Evolutionary conservation across 2,113 vertebrate genomes (phyloP).

Genomic region (Trogon melanurus): DNA sequence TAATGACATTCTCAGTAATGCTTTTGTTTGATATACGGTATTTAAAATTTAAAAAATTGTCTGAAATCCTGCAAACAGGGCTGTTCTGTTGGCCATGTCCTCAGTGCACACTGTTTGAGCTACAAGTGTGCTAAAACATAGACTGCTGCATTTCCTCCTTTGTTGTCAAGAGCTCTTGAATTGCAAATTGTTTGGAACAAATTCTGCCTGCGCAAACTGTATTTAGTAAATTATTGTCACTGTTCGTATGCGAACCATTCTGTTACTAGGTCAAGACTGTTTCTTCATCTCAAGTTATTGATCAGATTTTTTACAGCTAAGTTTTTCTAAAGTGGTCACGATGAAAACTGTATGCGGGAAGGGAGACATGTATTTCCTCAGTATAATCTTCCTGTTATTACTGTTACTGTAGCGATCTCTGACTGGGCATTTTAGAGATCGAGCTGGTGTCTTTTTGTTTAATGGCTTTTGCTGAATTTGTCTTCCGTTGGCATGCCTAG

Average conservation of each 20-base stretch:
- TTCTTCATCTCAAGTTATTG: neutral
- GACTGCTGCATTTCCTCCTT: neutral
- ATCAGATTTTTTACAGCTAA: neutral
- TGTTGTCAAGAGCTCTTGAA: neutral
- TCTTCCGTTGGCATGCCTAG: neutral
- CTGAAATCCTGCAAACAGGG: neutral
- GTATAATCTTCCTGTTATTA: neutral
- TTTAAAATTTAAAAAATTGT: neutral
- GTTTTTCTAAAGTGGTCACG: neutral
- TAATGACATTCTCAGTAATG: neutral
- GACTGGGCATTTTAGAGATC: neutral
- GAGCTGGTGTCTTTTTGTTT: neutral
- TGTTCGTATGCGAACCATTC: neutral
- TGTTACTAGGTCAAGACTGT: neutral
- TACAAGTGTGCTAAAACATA: neutral
- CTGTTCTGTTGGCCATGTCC: neutral
- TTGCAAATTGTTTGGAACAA: neutral
- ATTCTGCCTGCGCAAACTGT: neutral
- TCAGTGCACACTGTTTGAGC: neutral
- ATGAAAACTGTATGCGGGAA: too few relatives aligned
- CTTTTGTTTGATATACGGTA: neutral
- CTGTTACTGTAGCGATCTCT: neutral
- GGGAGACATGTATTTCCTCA: neutral
- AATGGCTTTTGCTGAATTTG: neutral
- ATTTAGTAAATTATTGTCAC: neutral